Evolutionary conservation across 1,140 invertebrate species (phyloP), one percentile per base, ranked within the genome.

Genomic region (Zaprionus capensis): DNA sequence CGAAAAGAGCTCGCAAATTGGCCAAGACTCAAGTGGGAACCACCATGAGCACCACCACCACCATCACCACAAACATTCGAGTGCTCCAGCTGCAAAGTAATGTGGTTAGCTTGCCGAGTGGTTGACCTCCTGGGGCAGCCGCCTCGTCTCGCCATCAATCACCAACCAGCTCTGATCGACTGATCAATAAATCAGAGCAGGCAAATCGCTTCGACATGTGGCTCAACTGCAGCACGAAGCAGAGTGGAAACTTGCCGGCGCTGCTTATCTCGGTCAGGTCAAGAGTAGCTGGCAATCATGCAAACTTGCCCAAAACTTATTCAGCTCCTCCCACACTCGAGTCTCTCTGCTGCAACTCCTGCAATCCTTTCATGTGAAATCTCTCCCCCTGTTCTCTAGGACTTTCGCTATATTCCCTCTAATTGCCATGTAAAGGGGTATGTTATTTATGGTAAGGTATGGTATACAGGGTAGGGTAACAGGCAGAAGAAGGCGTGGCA

Each of bases 151-250:
- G 41, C 41, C 41, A 46, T 46, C 41, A 17, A 46, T 46, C 41
- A 41, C 57, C 15, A 9, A 34, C 9, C 31, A 22, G 6, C 34
- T 28, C 11, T 14, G 49, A 51, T 72, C 56, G 36, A 41, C 41
- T 51, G 38, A 72, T 74, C 46, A 61, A 68, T 66, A 67, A 61
- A 67, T 67, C 71, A 74, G 61, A 36, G 12, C 26, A 3, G 17
- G 41, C 24, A 53, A 69, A 62, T 38, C 31, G 57, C 36, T 17
- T 24, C 15, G 38, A 68, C 28, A 59, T 59, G 36, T 58, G 6
- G 34, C 9, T 28, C 4, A 38, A 20, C 56, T 68, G 15, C 22
- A 62, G 26, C 17, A n/a, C 46, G 22, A 28, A 38, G 20, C 53
- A 5, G n/a, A 28, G 24, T 41, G 20, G 12, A 55, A 55, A 62